These are phyloP conservation scores for Cantharis nigra DNA, from an alignment of 2,888 invertebrate species.

Conservation along the genomic window DNA sequence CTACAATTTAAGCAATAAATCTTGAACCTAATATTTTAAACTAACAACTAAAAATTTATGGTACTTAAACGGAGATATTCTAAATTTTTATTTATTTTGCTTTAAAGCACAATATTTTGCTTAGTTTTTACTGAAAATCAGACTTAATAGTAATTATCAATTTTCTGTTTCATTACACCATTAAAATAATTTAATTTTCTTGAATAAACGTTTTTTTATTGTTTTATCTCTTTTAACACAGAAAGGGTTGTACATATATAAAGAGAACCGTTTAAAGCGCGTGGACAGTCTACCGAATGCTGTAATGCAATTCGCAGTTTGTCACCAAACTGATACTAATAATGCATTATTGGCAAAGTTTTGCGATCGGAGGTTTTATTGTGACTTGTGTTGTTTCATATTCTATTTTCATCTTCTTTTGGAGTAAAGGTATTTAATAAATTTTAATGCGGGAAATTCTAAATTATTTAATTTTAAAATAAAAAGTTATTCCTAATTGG, in stretches of 20 bases:
- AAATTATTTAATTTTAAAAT: not conserved
- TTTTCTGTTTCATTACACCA: not conserved
- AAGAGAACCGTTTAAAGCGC: not conserved
- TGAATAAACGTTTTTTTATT: not conserved
- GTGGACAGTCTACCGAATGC: not conserved
- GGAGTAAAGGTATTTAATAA: conserved; percentile 13
- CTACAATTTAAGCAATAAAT: not conserved
- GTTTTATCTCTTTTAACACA: not conserved
- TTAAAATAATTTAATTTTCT: not conserved
- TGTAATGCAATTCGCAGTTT: not conserved
- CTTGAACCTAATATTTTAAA: not conserved
- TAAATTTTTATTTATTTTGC: not conserved
- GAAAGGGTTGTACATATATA: not conserved
- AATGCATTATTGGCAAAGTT: conserved; percentile 16
- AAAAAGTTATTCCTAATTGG: not conserved
- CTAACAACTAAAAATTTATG: not conserved
- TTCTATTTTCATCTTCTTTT: conserved; percentile 6
- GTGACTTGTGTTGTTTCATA: conserved; percentile 4
- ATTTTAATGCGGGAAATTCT: too few relatives aligned
- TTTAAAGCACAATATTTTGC: not conserved
- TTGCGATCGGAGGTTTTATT: conserved; percentile 4
- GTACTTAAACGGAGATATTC: not conserved
- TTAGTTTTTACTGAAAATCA: not conserved
- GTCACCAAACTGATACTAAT: not conserved
- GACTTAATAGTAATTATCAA: not conserved